Evolutionary conservation across 2,797 vertebrate genomes (phyloP), one percentile per base, ranked within the genome.

Genomic region (Tarsius wallacei): DNA sequence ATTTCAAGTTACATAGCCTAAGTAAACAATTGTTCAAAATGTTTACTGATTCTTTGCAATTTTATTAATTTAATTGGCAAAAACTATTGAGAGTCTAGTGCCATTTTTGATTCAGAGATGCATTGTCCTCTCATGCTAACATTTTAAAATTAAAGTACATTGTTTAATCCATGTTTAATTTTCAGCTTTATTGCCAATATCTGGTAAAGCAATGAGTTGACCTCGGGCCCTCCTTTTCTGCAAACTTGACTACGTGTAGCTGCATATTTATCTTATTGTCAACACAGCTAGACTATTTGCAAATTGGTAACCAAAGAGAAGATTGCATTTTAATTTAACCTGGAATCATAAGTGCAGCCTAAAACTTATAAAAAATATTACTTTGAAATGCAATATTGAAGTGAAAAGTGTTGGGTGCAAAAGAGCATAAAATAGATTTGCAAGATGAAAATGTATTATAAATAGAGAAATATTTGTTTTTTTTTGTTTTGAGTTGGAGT

Each of bases 271-370:
- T 85, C 12, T 74, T 61, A 53, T 89, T 90, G 59, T 91, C 12
- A 83, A 9, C 17, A 90, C n/a, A 87, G 49, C 13, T 84, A 33
- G 33, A n/a, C 22, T 74, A 82, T 85, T 91, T 71, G 24, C 8
- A 74, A 90, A 59, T 64, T 85, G 42, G 19, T 78, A 94, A 90
- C 31, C 59, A 81, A 73, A 90, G 12, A 87, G 59, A 85, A 93
- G 24, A 87, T 59, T 90, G 42, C 70, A 70, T 87, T 92, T 94
- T 84, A 84, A 84, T 87, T 96, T 95, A 86, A 90, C 91, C 80
- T 91, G 6, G 22, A 57, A 87, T 36, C 7, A 74, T 57, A 91
- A 91, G 68, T 95, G 1, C 24, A 93, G 63, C 15, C 11, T 11
- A 14, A 87, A 93, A 86, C 71, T 93, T 4, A 93, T 76, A 42